Evolutionary conservation across 2,888 invertebrate genomes (phyloP).

Genomic region (Eupithecia pulchellata): DNA sequence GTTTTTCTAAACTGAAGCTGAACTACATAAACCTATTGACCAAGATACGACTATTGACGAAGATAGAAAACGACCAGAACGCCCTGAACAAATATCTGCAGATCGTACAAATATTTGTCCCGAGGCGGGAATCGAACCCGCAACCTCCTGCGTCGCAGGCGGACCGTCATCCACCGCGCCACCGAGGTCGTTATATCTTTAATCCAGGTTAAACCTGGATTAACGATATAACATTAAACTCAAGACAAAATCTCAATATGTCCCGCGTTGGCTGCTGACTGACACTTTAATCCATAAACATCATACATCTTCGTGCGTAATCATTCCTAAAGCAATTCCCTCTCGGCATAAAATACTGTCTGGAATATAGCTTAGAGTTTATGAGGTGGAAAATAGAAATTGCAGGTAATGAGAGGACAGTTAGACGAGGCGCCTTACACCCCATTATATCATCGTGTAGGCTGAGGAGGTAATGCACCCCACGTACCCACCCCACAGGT

Average conservation of each 20-base stretch:
- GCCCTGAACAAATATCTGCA: too few relatives aligned
- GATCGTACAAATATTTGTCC: too few relatives aligned
- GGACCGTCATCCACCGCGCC: too few relatives aligned
- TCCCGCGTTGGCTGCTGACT: background rate
- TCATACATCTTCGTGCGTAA: conserved; percentile 11
- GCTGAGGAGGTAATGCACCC: conserved; percentile 71
- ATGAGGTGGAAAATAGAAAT: conserved; percentile 40
- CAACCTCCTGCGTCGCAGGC: too few relatives aligned
- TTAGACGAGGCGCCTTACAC: conserved; percentile 56
- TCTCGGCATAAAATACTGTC: background rate
- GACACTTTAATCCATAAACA: conserved; percentile 1
- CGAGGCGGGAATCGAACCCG: too few relatives aligned
- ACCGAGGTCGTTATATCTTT: too few relatives aligned
- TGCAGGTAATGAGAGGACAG: conserved; percentile 58
- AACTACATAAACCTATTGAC: too few relatives aligned
- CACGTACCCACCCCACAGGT: conserved; percentile 56
- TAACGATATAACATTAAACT: background rate
- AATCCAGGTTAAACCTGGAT: background rate
- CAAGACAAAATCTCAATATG: conserved; percentile 5
- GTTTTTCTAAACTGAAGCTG: too few relatives aligned
- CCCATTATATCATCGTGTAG: conserved; percentile 66
- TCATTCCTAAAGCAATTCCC: background rate
- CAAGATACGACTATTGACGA: too few relatives aligned
- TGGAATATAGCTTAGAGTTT: conserved; percentile 19
- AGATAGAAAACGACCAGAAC: too few relatives aligned